phyloP scores from a whole-genome alignment of 2,888 invertebrate genomes.

The Saturnia pavonia region DNA sequence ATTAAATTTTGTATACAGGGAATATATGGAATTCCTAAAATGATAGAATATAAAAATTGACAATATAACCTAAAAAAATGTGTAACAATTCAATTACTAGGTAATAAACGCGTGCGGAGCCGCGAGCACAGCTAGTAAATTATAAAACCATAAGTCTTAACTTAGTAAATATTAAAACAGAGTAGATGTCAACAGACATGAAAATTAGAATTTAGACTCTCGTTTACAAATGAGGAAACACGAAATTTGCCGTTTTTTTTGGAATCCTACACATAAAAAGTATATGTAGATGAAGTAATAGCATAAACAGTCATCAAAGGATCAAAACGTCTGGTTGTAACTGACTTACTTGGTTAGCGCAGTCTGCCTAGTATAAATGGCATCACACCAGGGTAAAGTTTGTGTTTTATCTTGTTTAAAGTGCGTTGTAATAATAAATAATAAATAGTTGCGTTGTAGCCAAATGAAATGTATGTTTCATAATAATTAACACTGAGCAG shows the following conservation, averaged over 20 bases:
- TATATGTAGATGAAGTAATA: no score
- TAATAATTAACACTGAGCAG: slow-evolving; percentile 11
- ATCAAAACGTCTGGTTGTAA: not conserved
- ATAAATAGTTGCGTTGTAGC: not conserved
- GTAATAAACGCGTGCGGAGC: no score
- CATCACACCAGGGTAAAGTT: not conserved
- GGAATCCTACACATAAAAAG: no score
- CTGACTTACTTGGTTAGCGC: not conserved
- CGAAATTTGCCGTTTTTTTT: no score
- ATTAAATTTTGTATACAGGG: no score
- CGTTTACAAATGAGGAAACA: no score
- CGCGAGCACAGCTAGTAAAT: no score
- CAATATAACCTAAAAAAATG: no score
- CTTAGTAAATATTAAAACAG: not conserved
- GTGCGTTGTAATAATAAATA: not conserved
- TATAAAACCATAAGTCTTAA: not conserved
- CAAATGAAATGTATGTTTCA: not conserved
- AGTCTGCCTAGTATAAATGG: not conserved
- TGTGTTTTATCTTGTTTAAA: not conserved
- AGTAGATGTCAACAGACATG: not conserved
- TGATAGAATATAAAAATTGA: no score
- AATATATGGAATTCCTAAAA: no score
- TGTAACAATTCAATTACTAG: no score
- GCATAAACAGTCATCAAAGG: no score
- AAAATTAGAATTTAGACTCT: not conserved